Conservation (phyloP, 2,888 invertebrate genomes). For the Coelopa pilipes region DNA sequence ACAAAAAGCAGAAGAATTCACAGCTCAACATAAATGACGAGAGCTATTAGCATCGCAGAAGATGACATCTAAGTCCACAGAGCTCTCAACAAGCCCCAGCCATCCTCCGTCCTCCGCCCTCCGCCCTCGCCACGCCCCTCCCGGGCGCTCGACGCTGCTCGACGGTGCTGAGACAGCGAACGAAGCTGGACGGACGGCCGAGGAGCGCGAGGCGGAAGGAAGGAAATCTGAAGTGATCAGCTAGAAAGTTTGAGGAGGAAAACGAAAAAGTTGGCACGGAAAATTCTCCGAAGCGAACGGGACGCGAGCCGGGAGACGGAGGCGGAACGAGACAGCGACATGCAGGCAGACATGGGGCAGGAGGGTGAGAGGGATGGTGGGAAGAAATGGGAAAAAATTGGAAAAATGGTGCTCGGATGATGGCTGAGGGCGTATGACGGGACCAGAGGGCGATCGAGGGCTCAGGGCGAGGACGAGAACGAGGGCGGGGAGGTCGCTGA, state of each 20-base stretch:
- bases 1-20: conserved; percentile 13
- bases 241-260: neutral
- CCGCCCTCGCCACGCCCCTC: neutral
- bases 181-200: neutral
- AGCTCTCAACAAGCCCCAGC: neutral
- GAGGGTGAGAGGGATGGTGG: no score
- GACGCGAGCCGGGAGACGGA: neutral
- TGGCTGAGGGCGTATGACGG: no score
- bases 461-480: no score
- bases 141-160: neutral
- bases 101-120: neutral
- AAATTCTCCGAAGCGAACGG: neutral
- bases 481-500: no score
- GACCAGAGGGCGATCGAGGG: no score
- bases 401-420: no score
- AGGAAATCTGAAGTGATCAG: conserved; percentile 18
- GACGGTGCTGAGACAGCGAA: conserved; percentile 9
- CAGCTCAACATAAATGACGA: conserved; percentile 28
- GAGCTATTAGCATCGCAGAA: conserved; percentile 19
- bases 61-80: conserved; percentile 24
- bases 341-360: no score
- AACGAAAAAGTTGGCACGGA: neutral
- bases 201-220: neutral
- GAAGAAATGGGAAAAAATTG: no score
- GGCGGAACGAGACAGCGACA: no score